phyloP scores from a whole-genome alignment of 2,888 invertebrate species.

The Habrosyne pyritoides region DNA sequence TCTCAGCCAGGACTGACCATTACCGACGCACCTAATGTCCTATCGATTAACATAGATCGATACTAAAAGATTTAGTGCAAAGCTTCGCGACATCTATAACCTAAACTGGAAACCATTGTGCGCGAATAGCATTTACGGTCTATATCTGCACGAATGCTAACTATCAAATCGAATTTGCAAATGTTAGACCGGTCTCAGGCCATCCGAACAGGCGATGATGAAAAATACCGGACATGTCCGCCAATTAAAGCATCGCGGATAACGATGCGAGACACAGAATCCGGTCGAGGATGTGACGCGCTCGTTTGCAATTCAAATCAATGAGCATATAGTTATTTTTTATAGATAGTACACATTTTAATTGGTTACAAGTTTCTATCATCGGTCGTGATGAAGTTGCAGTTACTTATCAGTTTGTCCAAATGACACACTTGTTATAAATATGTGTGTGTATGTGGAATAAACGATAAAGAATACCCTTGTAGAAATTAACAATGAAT shows the following conservation, averaged over 20 bases:
- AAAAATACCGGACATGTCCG: constrained; percentile 51
- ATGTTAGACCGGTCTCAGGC: constrained; percentile 54
- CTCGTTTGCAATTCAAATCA: constrained; percentile 69
- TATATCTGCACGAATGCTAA: constrained; percentile 21
- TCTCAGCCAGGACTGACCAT: constrained; percentile 70
- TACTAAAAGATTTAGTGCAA: constrained; percentile 65
- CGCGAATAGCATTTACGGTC: constrained; percentile 45
- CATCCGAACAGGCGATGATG: constrained; percentile 30
- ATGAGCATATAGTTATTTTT: constrained; percentile 58
- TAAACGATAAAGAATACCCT: too few relatives aligned
- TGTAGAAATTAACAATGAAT: too few relatives aligned
- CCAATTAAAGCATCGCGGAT: constrained; percentile 52
- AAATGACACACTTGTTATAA: constrained; percentile 11
- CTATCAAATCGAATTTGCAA: constrained; percentile 32
- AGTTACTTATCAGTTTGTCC: constrained; percentile 10
- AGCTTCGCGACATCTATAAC: constrained; percentile 48
- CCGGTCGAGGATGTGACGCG: constrained; percentile 47
- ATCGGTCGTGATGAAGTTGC: constrained; percentile 7
- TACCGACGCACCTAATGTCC: constrained; percentile 74
- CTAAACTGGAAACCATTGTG: constrained; percentile 51
- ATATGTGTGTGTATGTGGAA: too few relatives aligned
- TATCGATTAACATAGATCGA: constrained; percentile 78
- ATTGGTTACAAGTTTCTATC: constrained; percentile 42
- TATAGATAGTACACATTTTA: constrained; percentile 52
- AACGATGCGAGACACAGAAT: constrained; percentile 42